Evolutionary conservation across 2,888 invertebrate species (phyloP).

Genomic region (Ischnura elegans): DNA sequence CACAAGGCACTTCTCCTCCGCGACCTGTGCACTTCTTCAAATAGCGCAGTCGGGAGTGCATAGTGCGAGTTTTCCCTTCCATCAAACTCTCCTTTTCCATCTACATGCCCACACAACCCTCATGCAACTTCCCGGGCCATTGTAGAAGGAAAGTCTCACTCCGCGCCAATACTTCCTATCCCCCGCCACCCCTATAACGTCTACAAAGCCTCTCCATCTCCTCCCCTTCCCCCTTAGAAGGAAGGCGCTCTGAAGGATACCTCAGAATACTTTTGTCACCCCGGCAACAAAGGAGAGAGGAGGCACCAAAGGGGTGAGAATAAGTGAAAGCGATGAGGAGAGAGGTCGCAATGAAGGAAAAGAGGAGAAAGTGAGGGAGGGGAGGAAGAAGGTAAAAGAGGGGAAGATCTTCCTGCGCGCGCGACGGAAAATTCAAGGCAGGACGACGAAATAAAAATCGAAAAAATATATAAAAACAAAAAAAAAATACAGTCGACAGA

Average conservation of each 20-base stretch:
- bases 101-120: background rate
- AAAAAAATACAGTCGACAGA: background rate
- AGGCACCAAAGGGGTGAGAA: slow-evolving; percentile 10
- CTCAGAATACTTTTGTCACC: slow-evolving; percentile 22
- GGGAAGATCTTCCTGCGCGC: background rate
- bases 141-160: background rate
- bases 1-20: background rate
- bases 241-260: slow-evolving; percentile 28
- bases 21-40: background rate
- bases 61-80: too few relatives aligned
- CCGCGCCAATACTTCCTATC: background rate
- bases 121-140: background rate
- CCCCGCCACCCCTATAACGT: background rate
- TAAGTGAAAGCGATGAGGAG: slow-evolving; percentile 35
- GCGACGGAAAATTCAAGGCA: background rate
- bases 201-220: background rate
- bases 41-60: background rate
- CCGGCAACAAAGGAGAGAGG: slow-evolving; percentile 17
- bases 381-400: background rate
- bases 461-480: too few relatives aligned
- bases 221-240: background rate
- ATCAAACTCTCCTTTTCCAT: background rate
- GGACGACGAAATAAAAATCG: background rate
- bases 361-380: background rate
- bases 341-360: slow-evolving; percentile 27